Conservation (phyloP, 1,140 invertebrate species). For the Polypedilum vanderplanki region DNA sequence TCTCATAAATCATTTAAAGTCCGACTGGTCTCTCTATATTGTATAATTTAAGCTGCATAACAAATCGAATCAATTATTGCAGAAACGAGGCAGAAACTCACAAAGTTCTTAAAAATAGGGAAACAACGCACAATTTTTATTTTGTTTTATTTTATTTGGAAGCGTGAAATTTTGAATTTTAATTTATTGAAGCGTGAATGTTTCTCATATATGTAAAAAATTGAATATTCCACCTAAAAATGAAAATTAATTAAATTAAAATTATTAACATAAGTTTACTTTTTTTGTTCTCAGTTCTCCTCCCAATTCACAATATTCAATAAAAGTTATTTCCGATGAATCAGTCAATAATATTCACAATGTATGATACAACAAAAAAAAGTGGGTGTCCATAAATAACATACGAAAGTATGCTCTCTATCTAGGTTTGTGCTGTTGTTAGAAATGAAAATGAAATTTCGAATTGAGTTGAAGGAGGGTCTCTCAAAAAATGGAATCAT, state of each 20-base stretch:
- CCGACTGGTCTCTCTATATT: neutral
- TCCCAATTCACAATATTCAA: neutral
- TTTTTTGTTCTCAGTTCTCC: neutral
- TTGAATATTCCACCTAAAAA: neutral
- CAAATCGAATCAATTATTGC: slow-evolving; percentile 28
- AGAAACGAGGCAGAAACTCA: neutral
- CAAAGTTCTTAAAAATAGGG: no score
- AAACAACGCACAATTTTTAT: no score
- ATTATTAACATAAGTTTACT: neutral
- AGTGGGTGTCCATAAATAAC: slow-evolving; percentile 7
- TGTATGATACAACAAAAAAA: no score
- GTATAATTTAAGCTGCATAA: slow-evolving; percentile 7
- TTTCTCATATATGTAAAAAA: neutral
- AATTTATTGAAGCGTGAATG: neutral
- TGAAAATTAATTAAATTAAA: neutral
- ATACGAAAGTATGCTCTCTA: neutral
- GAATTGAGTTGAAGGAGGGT: neutral
- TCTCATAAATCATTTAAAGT: slow-evolving; percentile 27
- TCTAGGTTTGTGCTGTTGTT: no score
- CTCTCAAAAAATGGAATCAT: slow-evolving; percentile 17
- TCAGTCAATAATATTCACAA: neutral
- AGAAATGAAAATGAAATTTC: neutral
- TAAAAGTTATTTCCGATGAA: neutral
- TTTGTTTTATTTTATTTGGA: no score
- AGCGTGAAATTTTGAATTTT: no score